Base-by-base conservation (phyloP, 2,888 invertebrate species). In the Mesoligia furuncula region DNA sequence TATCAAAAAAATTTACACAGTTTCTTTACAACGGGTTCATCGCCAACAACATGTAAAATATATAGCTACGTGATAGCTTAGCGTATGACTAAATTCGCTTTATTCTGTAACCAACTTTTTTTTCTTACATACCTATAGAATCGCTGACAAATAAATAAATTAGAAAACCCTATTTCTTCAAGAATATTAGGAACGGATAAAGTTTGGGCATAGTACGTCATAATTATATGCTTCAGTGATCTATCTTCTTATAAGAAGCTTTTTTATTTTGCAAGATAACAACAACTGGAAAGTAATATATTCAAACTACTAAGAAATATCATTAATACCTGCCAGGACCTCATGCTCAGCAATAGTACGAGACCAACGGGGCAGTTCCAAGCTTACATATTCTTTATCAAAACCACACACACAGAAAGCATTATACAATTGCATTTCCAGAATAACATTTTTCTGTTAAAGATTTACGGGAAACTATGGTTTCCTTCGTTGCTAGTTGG, bases 221-320 rank as follows among this genome's bases (percentile, higher is more conserved):
- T 42, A 75, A 77, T 39, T 66, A 59, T 66, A 51, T 61, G 17
- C 54, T 65, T 75, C 64, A 65, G n/a, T 65, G 42, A 71, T 71
- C 17, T 62, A n/a, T 36, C 36, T 54, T 39, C 61, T 42, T 51
- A 54, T 13, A 31, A 2, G 54, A 48, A 31, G 7, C 24, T 45
- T 45, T 20, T 45, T 31, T 57, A 57, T 69, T 42, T 70, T n/a
- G 31, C 20, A 57, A 15, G 24, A 45, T 20, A 45, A 36, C 8
- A 36, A 70, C 45, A 13, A 45, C n/a, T 70, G n/a, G 31, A 31
- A 54, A 54, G 20, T 27, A 70, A 11, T 27, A 54, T 67, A 68
- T 54, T 69, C 27, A 27, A 11, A 69, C 11, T 51, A 24, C 54
- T 31, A 45, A 11, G 45, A 61, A 61, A 31, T 61, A 62, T 24